Evolutionary conservation across 2,888 invertebrate genomes (phyloP).

Genomic region (Euproctis similis): DNA sequence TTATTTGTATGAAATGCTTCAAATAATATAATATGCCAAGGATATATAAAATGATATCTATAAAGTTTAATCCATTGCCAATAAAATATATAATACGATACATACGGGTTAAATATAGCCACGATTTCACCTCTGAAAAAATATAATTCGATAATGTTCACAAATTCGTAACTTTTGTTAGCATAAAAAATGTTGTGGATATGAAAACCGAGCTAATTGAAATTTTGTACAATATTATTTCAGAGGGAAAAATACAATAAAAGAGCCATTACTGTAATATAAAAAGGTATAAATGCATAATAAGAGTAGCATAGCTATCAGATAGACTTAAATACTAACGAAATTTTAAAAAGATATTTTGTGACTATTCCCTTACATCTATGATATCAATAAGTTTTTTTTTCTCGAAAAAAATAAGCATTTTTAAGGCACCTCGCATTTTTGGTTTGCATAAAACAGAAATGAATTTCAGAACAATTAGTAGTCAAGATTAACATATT

Average conservation of each 20-base stretch:
- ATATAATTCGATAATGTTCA: too few species aligned
- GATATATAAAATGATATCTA: too few species aligned
- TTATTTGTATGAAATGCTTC: too few species aligned
- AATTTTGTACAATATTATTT: conserved; percentile 6
- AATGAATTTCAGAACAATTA: conserved; percentile 20
- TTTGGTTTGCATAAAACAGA: conserved; percentile 49
- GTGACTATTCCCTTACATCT: conserved; percentile 51
- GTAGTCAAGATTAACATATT: conserved; percentile 19
- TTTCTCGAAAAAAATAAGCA: conserved; percentile 25
- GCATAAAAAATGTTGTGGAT: too few species aligned
- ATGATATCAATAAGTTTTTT: conserved; percentile 16
- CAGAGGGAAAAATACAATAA: conserved; percentile 8
- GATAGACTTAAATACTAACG: conserved; percentile 25
- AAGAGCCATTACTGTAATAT: conserved; percentile 17
- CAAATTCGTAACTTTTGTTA: too few species aligned
- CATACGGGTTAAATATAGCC: too few species aligned
- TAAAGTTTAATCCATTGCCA: too few species aligned
- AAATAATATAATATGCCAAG: too few species aligned
- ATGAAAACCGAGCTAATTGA: too few species aligned
- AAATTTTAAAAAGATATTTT: conserved; percentile 31
- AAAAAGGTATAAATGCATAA: conserved; percentile 24
- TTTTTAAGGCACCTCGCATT: conserved; percentile 62
- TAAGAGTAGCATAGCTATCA: conserved; percentile 19
- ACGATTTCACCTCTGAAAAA: too few species aligned
- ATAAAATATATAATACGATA: too few species aligned